A percentile compares a stretch with the other conserved stretches of the same genome.
Conservation (phyloP, 2,113 vertebrate species). For the Hypanus sabinus region DNA sequence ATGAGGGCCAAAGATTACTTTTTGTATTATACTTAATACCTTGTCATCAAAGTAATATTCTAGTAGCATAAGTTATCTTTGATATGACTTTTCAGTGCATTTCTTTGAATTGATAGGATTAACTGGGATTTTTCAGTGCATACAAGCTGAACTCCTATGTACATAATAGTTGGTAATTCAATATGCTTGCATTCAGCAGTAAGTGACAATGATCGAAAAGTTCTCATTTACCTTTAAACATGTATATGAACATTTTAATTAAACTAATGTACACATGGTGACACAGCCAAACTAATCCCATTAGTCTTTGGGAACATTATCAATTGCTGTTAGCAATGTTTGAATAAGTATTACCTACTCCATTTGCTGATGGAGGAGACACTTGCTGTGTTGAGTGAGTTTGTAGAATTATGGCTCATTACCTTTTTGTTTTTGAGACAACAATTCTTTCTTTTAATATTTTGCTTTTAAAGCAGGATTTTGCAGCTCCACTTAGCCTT, state of each 20-base stretch:
- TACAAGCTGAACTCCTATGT: background rate
- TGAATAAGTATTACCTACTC: background rate
- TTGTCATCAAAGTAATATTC: background rate
- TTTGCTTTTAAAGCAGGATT: background rate
- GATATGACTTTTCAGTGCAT: background rate
- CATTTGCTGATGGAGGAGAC: background rate
- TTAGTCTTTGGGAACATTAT: background rate
- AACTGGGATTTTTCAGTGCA: slow-evolving; percentile 1
- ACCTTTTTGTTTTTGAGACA: background rate
- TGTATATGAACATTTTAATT: background rate
- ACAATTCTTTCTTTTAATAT: background rate
- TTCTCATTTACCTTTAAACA: background rate
- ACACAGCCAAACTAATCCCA: background rate
- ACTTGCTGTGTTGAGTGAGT: background rate
- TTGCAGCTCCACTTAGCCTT: background rate
- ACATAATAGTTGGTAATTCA: background rate
- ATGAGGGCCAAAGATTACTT: background rate
- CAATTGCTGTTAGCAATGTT: background rate
- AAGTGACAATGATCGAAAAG: slow-evolving; percentile 5
- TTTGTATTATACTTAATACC: background rate
- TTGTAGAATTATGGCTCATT: background rate
- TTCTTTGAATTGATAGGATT: slow-evolving; percentile 6
- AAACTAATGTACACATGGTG: background rate
- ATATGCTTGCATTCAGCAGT: background rate
- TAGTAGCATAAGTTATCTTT: background rate